Evolutionary conservation across 1,140 invertebrate species (phyloP).

Genomic region (Cotesia typhae): DNA sequence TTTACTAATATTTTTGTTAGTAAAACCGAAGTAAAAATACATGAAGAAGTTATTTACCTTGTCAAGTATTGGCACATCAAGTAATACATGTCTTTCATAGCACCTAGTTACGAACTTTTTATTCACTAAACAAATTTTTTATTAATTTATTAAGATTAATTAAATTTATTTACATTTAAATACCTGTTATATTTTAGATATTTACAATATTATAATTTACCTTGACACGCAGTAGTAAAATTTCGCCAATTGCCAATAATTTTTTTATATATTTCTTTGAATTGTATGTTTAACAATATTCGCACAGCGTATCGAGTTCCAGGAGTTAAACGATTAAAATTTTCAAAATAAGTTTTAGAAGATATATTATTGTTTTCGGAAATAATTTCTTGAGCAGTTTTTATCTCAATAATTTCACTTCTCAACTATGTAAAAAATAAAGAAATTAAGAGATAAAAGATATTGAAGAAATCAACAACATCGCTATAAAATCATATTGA

Average conservation of each 20-base stretch:
- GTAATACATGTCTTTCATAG: too few species aligned
- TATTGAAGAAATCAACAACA: too few species aligned
- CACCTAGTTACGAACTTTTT: too few species aligned
- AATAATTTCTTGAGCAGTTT: not conserved
- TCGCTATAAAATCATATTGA: not conserved
- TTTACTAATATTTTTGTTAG: too few species aligned
- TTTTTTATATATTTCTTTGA: not conserved
- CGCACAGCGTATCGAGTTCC: conserved; percentile 2
- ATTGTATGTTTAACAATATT: not conserved
- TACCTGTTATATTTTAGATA: not conserved
- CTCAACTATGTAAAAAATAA: not conserved
- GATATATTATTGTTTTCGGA: not conserved
- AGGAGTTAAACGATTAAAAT: not conserved
- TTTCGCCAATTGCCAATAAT: conserved; percentile 5
- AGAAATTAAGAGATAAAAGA: too few species aligned
- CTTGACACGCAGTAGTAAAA: conserved; percentile 31
- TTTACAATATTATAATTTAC: conserved; percentile 23
- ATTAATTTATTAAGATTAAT: too few species aligned
- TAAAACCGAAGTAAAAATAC: too few species aligned
- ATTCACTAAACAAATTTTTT: too few species aligned
- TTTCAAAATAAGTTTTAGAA: conserved; percentile 3
- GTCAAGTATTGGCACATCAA: too few species aligned
- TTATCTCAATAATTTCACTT: not conserved
- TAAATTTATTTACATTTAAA: not conserved
- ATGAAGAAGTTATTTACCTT: too few species aligned